Conservation (phyloP, 2,797 vertebrate species). For the Oreortyx pictus region DNA sequence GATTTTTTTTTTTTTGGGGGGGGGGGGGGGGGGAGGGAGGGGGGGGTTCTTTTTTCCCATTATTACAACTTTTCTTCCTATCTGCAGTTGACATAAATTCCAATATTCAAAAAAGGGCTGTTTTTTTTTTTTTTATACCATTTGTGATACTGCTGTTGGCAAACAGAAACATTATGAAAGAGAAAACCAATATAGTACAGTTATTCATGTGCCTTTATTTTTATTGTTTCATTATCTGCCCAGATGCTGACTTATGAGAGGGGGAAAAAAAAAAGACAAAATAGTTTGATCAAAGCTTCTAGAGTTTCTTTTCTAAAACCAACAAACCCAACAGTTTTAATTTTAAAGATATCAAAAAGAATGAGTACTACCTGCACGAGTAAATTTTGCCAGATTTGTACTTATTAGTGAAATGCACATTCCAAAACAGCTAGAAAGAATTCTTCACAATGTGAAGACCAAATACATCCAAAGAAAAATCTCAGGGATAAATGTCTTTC, state of each 20-base stretch:
- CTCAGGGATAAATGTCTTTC: neutral
- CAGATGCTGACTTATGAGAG: conserved; percentile 36
- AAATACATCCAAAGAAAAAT: neutral
- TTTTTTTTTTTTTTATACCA: neutral
- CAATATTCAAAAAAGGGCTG: neutral
- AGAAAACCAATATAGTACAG: conserved; percentile 41
- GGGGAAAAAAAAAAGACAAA: conserved; percentile 1
- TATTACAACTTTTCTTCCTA: conserved; percentile 34
- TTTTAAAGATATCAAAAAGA: neutral
- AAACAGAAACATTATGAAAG: conserved; percentile 53
- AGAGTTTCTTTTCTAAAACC: conserved; percentile 37
- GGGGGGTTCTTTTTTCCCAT: neutral
- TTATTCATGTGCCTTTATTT: conserved; percentile 44
- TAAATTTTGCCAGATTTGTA: neutral
- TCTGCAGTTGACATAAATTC: conserved; percentile 38
- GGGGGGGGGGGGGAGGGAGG: no score
- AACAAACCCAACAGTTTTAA: neutral
- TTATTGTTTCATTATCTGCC: conserved; percentile 45
- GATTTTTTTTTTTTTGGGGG: neutral
- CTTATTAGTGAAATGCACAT: neutral
- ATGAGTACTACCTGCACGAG: neutral
- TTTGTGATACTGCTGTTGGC: conserved; percentile 36
- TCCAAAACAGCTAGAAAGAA: neutral
- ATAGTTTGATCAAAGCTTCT: neutral
- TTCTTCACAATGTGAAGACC: neutral